These are phyloP conservation scores for Nannoperca australis DNA, from an alignment of 2,797 vertebrate genomes.

Conservation along the genomic window DNA sequence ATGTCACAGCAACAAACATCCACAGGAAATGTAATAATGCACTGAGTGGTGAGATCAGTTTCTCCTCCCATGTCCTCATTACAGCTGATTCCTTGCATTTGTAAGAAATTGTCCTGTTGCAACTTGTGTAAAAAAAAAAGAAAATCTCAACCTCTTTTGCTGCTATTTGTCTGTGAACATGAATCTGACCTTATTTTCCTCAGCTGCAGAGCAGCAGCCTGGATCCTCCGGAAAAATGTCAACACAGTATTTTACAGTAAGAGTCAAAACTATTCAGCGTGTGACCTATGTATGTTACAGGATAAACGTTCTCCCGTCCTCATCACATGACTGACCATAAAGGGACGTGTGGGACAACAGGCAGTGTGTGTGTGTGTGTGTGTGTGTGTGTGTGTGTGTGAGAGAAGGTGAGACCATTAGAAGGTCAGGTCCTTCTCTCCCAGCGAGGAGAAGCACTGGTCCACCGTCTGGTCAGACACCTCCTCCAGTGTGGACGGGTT, in stretches of 20 bases:
- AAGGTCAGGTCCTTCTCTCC: conserved; percentile 87
- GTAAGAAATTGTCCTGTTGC: conserved; percentile 9
- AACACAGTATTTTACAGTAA: not conserved
- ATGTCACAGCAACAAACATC: conserved; percentile 55
- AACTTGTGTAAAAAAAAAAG: not conserved
- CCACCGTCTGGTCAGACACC: conserved; percentile 86
- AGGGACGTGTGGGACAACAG: conserved; percentile 26
- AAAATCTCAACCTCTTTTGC: not conserved
- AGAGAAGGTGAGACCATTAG: conserved; percentile 44
- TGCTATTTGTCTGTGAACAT: conserved; percentile 11
- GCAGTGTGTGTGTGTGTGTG: conserved; percentile 9
- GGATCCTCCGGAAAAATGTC: conserved; percentile 8
- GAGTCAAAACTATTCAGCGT: not conserved
- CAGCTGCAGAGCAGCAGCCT: conserved; percentile 20
- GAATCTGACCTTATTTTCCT: conserved; percentile 16
- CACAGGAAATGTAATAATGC: conserved; percentile 63
- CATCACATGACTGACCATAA: not conserved
- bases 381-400: conserved; percentile 11
- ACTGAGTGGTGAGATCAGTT: conserved; percentile 56
- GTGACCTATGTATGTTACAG: not conserved
- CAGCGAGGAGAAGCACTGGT: conserved; percentile 87
- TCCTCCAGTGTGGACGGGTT: conserved; percentile 87
- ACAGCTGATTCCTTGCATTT: conserved; percentile 14
- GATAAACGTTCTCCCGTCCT: conserved; percentile 3
- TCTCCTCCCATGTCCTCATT: conserved; percentile 22